Percentiles rank a stretch among this genome's conserved stretches.
phyloP scores from a whole-genome alignment of 2,888 invertebrate species.

The Tortrix viridana region DNA sequence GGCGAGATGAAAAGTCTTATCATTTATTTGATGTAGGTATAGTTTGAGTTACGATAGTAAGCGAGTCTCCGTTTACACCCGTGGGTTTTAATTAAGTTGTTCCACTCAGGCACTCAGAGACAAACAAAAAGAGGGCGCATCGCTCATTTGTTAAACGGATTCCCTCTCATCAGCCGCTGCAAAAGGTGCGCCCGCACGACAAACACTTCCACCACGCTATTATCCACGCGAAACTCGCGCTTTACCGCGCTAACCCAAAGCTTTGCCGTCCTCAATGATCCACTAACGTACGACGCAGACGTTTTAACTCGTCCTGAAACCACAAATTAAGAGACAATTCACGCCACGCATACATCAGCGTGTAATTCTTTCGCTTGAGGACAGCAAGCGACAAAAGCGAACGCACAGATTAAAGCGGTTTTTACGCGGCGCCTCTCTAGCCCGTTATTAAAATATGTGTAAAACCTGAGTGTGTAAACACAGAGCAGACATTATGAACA shows the following conservation, averaged over 20 bases:
- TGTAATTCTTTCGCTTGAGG: constrained; percentile 53
- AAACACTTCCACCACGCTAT: constrained; percentile 63
- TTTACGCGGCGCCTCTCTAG: constrained; percentile 53
- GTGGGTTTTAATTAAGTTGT: constrained; percentile 31
- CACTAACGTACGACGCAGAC: constrained; percentile 51
- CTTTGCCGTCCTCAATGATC: constrained; percentile 67
- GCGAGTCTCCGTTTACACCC: constrained; percentile 24
- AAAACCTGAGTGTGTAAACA: constrained; percentile 56
- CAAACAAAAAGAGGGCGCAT: constrained; percentile 34
- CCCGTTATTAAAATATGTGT: constrained; percentile 69
- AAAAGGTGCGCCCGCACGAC: constrained; percentile 50
- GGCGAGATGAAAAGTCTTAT: constrained; percentile 22
- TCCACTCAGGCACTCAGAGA: constrained; percentile 14
- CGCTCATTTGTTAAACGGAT: constrained; percentile 35
- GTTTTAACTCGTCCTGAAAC: constrained; percentile 54
- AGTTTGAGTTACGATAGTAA: not conserved
- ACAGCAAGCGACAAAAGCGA: constrained; percentile 26
- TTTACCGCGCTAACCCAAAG: constrained; percentile 60
- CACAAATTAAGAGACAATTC: constrained; percentile 67
- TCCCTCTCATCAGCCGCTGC: constrained; percentile 34
- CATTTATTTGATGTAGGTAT: not conserved
- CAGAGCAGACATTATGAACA: constrained; percentile 62
- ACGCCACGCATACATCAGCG: constrained; percentile 52
- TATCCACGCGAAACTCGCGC: constrained; percentile 55
- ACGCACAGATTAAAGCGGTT: constrained; percentile 55